Conservation (phyloP, 2,797 vertebrate species). For the Myiotriccus ornatus region DNA sequence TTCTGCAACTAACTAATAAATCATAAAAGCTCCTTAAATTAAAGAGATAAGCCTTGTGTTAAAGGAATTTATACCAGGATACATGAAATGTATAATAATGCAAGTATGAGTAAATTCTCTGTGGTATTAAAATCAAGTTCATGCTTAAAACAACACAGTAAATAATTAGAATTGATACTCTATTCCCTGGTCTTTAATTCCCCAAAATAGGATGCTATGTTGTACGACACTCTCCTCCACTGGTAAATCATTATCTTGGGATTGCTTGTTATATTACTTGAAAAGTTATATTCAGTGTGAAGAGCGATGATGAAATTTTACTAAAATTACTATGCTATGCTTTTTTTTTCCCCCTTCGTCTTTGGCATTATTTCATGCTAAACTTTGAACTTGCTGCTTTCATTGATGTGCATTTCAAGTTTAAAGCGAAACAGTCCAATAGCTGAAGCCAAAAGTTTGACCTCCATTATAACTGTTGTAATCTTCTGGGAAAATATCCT, state of each 20-base stretch:
- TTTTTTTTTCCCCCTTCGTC: not conserved
- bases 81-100: not conserved
- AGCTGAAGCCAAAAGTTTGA: constrained; percentile 59
- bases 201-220: not conserved
- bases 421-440: constrained; percentile 21
- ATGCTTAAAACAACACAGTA: not conserved
- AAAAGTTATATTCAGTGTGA: not conserved
- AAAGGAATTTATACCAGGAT: not conserved
- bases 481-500: constrained; percentile 66
- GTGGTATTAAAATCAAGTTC: not conserved
- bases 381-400: constrained; percentile 53
- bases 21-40: not conserved
- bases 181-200: not conserved
- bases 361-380: constrained; percentile 46
- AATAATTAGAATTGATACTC: not conserved
- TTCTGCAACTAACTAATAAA: not conserved
- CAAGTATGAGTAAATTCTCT: not conserved
- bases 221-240: not conserved
- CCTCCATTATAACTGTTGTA: constrained; percentile 47
- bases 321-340: not conserved
- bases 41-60: not conserved
- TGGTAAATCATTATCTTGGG: not conserved
- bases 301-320: not conserved
- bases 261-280: not conserved
- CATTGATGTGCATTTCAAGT: constrained; percentile 35